These are phyloP conservation scores for Bolborhynchus lineola DNA, from an alignment of 2,113 vertebrate genomes.

Conservation along the genomic window DNA sequence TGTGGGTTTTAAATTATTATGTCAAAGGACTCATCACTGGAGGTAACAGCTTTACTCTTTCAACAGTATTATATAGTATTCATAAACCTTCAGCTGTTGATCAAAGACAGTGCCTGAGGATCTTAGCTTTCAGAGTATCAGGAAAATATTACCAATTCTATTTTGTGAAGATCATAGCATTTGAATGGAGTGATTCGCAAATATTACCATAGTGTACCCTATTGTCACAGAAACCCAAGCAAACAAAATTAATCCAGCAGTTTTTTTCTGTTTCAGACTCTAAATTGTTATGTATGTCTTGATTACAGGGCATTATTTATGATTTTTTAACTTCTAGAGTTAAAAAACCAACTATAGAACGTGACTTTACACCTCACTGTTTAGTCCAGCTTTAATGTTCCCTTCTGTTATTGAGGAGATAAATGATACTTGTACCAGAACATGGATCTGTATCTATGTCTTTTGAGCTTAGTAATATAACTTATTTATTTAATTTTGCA, in stretches of 20 bases:
- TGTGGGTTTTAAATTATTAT: background rate
- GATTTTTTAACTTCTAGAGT: background rate
- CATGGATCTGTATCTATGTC: background rate
- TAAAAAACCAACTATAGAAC: background rate
- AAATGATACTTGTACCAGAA: background rate
- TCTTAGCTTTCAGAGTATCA: background rate
- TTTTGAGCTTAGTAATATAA: background rate
- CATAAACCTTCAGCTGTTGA: background rate
- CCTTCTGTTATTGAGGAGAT: background rate
- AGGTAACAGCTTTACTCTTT: background rate
- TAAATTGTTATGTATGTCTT: background rate
- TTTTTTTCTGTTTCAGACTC: background rate
- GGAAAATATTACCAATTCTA: background rate
- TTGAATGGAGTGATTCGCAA: background rate
- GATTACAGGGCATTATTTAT: background rate
- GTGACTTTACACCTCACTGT: background rate
- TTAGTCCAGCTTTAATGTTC: background rate
- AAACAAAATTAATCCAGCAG: background rate
- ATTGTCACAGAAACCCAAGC: background rate
- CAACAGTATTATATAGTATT: background rate
- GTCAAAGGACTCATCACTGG: background rate
- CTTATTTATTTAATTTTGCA: background rate
- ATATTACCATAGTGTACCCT: background rate
- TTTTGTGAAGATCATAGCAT: background rate
- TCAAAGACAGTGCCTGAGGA: background rate